Evolutionary conservation across 2,888 invertebrate species (phyloP).

Genomic region (Cephus runcator): DNA sequence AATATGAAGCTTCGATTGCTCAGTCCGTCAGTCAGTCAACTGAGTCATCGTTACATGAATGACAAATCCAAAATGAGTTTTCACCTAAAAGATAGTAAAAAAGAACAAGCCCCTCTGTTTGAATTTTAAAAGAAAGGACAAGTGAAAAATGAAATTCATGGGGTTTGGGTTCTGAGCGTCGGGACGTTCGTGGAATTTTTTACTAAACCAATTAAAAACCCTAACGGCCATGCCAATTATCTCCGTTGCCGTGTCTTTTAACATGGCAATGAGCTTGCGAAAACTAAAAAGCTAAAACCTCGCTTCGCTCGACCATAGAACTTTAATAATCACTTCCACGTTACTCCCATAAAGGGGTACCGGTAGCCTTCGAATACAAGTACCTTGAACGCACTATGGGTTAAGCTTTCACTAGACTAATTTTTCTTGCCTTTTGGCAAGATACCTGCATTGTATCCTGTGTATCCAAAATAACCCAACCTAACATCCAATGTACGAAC

Average conservation of each 20-base stretch:
- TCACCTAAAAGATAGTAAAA: neutral
- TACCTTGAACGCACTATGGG: neutral
- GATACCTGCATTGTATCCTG: neutral
- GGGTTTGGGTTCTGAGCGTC: neutral
- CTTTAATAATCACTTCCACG: neutral
- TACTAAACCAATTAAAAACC: constrained; percentile 7
- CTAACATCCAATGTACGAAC: neutral
- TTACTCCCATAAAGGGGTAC: neutral
- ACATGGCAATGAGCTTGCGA: constrained; percentile 5
- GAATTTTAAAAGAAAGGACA: neutral
- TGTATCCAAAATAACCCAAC: neutral
- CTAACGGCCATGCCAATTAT: constrained; percentile 3
- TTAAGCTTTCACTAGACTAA: neutral
- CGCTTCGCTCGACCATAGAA: neutral
- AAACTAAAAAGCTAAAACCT: constrained; percentile 3
- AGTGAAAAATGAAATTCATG: neutral
- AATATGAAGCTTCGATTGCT: neutral
- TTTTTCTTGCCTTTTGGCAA: neutral
- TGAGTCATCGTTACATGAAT: too few relatives aligned
- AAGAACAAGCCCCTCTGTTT: neutral
- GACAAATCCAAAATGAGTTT: neutral
- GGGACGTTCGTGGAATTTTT: neutral
- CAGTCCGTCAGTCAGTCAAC: neutral
- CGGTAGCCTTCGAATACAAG: neutral
- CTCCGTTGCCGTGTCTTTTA: constrained; percentile 4